Evolutionary conservation across 2,888 invertebrate genomes (phyloP).

Genomic region (Crossocerus cetratus): DNA sequence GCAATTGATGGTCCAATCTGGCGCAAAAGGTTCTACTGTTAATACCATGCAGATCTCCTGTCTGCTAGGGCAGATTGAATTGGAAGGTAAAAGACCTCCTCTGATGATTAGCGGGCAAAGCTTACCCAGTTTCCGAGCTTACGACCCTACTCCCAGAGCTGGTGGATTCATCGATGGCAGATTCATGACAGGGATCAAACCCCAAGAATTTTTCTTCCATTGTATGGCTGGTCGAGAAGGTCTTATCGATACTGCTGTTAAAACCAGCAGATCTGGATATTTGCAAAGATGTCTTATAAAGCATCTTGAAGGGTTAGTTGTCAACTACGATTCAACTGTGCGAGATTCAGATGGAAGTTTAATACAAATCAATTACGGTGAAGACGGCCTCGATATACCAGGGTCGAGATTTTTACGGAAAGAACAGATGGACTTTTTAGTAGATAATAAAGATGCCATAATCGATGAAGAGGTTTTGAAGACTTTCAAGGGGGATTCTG

Average conservation of each 20-base stretch:
- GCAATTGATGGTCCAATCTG: constrained; percentile 99
- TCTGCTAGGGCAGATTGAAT: constrained; percentile 97
- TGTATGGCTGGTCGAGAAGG: constrained; percentile 99
- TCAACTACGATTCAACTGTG: constrained; percentile 96
- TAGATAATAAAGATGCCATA: constrained; percentile 87
- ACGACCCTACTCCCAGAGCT: constrained; percentile 92
- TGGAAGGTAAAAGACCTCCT: constrained; percentile 98
- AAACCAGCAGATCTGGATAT: constrained; percentile 99
- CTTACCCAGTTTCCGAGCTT: constrained; percentile 93
- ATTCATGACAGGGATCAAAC: constrained; percentile 98
- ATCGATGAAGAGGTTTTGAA: constrained; percentile 80
- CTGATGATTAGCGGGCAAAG: constrained; percentile 95
- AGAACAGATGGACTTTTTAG: constrained; percentile 88
- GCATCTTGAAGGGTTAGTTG: constrained; percentile 96
- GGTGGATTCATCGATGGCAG: constrained; percentile 98
- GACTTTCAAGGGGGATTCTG: constrained; percentile 80
- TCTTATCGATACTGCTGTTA: constrained; percentile 99
- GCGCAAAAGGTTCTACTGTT: constrained; percentile 98
- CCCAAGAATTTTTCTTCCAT: constrained; percentile 99
- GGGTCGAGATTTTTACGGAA: constrained; percentile 90
- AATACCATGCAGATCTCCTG: constrained; percentile 99
- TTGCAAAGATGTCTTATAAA: constrained; percentile 92
- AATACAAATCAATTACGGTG: constrained; percentile 93
- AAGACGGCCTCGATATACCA: constrained; percentile 94
- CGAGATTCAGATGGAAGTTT: constrained; percentile 96